phyloP scores from a whole-genome alignment of 2,888 invertebrate genomes.

The Drosophila quinaria region DNA sequence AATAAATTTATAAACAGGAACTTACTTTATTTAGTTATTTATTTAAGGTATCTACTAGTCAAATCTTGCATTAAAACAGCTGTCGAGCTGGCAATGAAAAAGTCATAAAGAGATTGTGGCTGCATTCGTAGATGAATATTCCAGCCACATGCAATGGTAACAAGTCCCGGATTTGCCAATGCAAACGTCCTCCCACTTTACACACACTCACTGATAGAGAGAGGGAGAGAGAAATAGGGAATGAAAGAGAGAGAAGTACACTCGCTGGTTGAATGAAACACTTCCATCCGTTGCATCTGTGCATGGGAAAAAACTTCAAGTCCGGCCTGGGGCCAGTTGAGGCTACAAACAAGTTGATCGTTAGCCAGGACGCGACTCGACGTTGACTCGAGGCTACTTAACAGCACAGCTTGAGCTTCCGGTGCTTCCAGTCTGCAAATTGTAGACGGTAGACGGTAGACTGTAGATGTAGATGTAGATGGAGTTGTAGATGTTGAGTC shows the following conservation, averaged over 20 bases:
- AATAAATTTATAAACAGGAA: neutral
- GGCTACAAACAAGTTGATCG: constrained; percentile 63
- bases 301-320: constrained; percentile 40
- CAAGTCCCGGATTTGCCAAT: constrained; percentile 17
- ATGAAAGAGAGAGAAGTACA: neutral
- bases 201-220: neutral
- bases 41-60: neutral
- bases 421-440: constrained; percentile 36
- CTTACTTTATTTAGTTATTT: neutral
- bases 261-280: constrained; percentile 37
- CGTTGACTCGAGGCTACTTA: constrained; percentile 72
- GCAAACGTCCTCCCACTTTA: constrained; percentile 5
- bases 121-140: constrained; percentile 30
- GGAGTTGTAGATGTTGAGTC: neutral
- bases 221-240: neutral
- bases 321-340: constrained; percentile 53
- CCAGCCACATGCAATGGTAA: constrained; percentile 35
- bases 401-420: constrained; percentile 73
- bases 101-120: constrained; percentile 25
- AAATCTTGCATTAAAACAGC: neutral
- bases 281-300: constrained; percentile 55
- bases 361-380: constrained; percentile 54
- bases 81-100: neutral
- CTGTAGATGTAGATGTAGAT: neutral
- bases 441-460: neutral